Evolutionary conservation across 1,140 invertebrate species (phyloP), one percentile per base, ranked within the genome.

Genomic region (Sipha flava): DNA sequence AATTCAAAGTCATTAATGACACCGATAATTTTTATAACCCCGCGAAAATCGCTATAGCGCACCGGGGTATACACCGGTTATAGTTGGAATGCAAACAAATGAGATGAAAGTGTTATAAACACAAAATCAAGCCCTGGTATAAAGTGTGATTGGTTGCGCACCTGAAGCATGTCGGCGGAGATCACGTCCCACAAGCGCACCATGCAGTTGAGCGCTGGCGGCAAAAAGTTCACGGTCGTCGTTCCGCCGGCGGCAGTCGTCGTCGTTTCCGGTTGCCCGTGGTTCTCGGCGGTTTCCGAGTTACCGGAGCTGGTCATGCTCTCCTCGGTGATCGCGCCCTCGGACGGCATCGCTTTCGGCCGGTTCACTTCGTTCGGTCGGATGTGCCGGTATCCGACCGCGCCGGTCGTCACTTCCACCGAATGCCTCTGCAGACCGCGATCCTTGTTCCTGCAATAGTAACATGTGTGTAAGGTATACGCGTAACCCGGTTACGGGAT

Each of bases 181-280:
- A 97, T 86, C 81, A 95, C 92, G 84, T 97, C 95, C 96, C 95
- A 98, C 7, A 98, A 86, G 80, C 92, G 90, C 3, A 94, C 92
- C 6, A 94, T 85, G 85, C 91, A 90, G 84, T 94, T 93, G 6
- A 98, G 85, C 0, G 96, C 94, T 0, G 95, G 93, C 5, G 95
- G 95, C 52, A 97, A 84, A 1, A 92, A 91, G 49, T 89, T 90
- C 14, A 91, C 89, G 0, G 91, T 90, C 2, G 70, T 77, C 12
- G 83, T 81, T 43, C 29, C n/a, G 6, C 9, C 14, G 14, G 18
- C 43, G 10, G 1, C 45, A 14, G 0, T 3, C 64, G 5, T n/a
- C n/a, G n/a, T 10, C 3, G 47, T 10, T 75, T 23, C 23, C 21
- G 34, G 21, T 29, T 40, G 47, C n/a, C 14, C 9, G 14, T 54